A percentile compares a stretch with the other conserved stretches of the same genome.
Conservation (phyloP, 2,888 invertebrate genomes). For the Pardosa pseudoannulata region DNA sequence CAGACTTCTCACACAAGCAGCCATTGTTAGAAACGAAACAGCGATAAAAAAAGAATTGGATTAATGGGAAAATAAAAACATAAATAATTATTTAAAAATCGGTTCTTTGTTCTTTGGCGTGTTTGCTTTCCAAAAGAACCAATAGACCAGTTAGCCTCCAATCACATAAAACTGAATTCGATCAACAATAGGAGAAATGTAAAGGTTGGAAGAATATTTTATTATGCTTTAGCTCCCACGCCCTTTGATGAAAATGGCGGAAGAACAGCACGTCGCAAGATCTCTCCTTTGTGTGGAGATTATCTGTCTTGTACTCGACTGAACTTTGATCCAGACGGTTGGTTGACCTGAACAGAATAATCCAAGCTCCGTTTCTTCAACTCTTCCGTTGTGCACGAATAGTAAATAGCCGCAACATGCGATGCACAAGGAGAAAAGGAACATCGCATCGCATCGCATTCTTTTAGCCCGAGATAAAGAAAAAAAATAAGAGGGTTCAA, state of each 20-base stretch:
- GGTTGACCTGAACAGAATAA: constrained; percentile 55
- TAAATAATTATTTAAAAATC: too few species aligned
- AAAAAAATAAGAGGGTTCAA: too few species aligned
- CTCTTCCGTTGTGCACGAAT: not conserved
- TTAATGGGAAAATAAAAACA: too few species aligned
- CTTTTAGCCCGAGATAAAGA: too few species aligned
- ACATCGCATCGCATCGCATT: too few species aligned
- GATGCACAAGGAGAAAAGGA: too few species aligned
- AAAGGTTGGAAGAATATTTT: not conserved
- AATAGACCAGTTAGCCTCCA: not conserved
- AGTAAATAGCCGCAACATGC: too few species aligned
- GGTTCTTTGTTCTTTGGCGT: too few species aligned
- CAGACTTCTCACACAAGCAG: too few species aligned
- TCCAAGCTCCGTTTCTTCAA: constrained; percentile 2
- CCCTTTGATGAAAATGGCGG: constrained; percentile 31
- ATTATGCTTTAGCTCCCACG: not conserved
- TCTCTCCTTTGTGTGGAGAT: constrained; percentile 41
- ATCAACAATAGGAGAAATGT: not conserved
- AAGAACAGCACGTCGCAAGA: constrained; percentile 15
- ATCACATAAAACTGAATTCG: not conserved
- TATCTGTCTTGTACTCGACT: constrained; percentile 18
- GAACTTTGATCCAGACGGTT: constrained; percentile 58
- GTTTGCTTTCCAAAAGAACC: too few species aligned
- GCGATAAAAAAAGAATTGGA: too few species aligned
- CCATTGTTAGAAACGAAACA: too few species aligned